These are phyloP conservation scores for Cherax quadricarinatus DNA, from an alignment of 1,140 invertebrate species.

Conservation along the genomic window DNA sequence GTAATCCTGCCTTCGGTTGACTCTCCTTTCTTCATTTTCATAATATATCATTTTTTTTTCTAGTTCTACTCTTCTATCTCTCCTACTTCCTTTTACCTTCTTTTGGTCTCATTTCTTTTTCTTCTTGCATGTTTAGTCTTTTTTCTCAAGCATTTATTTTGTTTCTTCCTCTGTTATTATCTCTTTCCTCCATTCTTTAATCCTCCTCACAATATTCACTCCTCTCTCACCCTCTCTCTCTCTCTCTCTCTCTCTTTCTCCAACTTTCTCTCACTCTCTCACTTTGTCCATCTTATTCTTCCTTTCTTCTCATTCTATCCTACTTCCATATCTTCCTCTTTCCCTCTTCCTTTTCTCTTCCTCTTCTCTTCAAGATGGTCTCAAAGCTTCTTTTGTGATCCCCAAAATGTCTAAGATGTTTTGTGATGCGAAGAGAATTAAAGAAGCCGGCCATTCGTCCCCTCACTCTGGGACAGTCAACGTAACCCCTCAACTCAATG, in stretches of 20 bases:
- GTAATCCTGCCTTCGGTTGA: neutral
- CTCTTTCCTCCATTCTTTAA: too few relatives aligned
- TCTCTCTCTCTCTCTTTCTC: neutral
- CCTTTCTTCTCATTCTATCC: neutral
- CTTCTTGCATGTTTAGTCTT: neutral
- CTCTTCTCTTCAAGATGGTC: neutral
- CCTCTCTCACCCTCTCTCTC: too few relatives aligned
- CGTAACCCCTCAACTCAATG: neutral
- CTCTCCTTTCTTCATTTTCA: neutral
- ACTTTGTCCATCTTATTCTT: neutral
- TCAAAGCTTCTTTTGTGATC: neutral
- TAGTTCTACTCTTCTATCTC: neutral
- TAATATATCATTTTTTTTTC: neutral
- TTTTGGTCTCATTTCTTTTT: neutral
- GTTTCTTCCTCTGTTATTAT: too few relatives aligned
- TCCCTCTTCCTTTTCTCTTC: neutral
- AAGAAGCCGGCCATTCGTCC: neutral
- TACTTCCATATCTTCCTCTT: neutral
- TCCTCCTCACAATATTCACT: too few relatives aligned
- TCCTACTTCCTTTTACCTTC: neutral
- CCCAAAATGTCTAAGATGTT: neutral
- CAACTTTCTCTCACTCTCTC: too few relatives aligned
- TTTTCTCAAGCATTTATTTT: too few relatives aligned
- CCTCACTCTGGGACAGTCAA: neutral
- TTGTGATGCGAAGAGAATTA: neutral